phyloP scores from a whole-genome alignment of 2,113 vertebrate genomes.

The Micronycteris hirsuta region DNA sequence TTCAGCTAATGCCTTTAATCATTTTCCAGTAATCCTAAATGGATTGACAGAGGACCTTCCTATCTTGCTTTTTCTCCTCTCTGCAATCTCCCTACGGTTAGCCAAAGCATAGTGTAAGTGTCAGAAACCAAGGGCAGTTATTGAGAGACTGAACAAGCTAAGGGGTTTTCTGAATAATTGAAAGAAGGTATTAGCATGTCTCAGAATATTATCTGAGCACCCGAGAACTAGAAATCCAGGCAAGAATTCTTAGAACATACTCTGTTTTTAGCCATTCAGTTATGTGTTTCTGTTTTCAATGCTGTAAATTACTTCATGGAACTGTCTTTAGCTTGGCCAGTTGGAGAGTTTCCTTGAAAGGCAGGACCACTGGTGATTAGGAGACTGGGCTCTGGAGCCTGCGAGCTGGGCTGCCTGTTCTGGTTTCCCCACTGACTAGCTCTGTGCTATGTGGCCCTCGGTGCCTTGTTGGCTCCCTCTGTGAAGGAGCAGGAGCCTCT shows the following conservation, averaged over 20 bases:
- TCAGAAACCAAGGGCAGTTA: not conserved
- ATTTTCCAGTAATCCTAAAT: conserved; percentile 13
- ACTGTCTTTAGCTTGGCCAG: not conserved
- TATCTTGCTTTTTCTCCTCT: not conserved
- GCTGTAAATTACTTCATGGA: not conserved
- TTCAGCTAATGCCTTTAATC: conserved; percentile 15
- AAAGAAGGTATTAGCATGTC: not conserved
- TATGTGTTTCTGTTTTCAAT: not conserved
- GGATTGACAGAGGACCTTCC: not conserved
- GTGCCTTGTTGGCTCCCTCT: not conserved
- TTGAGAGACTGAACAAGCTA: not conserved
- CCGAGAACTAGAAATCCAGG: not conserved
- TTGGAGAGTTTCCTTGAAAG: not conserved
- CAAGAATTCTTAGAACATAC: not conserved
- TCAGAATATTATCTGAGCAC: not conserved
- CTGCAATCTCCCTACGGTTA: not conserved
- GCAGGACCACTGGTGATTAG: not conserved
- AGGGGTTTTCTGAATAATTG: not conserved
- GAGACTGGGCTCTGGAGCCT: not conserved
- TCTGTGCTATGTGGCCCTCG: not conserved
- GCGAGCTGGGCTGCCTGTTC: not conserved
- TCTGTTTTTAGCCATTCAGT: not conserved
- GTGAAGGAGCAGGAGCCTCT: not conserved
- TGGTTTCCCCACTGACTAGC: fast-evolving
- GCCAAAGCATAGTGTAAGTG: not conserved